phyloP scores from a whole-genome alignment of 2,888 invertebrate species.

The Scaptomyza cyrtandrae region DNA sequence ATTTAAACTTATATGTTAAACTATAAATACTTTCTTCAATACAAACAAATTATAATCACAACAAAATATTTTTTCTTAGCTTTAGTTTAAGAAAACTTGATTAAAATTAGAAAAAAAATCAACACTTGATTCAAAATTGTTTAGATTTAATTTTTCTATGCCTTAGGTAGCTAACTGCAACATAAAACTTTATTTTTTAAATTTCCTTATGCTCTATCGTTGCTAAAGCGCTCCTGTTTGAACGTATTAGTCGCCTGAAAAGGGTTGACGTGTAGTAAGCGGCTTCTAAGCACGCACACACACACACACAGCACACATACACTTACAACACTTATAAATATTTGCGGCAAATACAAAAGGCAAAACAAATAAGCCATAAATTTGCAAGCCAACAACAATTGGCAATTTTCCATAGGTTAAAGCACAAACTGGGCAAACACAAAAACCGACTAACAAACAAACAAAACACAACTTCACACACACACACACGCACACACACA shows the following conservation, averaged over 20 bases:
- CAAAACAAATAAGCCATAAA: constrained; percentile 77
- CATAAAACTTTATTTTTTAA: no score
- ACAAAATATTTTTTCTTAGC: no score
- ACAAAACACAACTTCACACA: constrained; percentile 36
- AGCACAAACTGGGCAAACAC: constrained; percentile 53
- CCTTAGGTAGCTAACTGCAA: no score
- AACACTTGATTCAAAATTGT: no score
- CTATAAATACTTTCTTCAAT: no score
- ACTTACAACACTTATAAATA: constrained; percentile 22
- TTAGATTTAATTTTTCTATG: no score
- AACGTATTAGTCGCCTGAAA: constrained; percentile 60
- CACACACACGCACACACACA: background rate
- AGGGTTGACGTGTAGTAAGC: constrained; percentile 68
- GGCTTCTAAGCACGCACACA: constrained; percentile 30
- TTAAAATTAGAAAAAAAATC: no score
- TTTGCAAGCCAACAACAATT: constrained; percentile 79
- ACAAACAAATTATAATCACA: no score
- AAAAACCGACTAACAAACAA: constrained; percentile 60
- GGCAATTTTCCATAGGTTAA: constrained; percentile 76
- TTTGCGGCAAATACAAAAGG: constrained; percentile 51
- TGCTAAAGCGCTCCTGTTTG: constrained; percentile 43
- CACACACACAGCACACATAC: constrained; percentile 5
- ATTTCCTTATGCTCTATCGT: no score
- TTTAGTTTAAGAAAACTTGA: no score
- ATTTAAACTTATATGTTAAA: no score